These are phyloP conservation scores for Thalpophila matura DNA, from an alignment of 2,888 invertebrate species.

Conservation along the genomic window DNA sequence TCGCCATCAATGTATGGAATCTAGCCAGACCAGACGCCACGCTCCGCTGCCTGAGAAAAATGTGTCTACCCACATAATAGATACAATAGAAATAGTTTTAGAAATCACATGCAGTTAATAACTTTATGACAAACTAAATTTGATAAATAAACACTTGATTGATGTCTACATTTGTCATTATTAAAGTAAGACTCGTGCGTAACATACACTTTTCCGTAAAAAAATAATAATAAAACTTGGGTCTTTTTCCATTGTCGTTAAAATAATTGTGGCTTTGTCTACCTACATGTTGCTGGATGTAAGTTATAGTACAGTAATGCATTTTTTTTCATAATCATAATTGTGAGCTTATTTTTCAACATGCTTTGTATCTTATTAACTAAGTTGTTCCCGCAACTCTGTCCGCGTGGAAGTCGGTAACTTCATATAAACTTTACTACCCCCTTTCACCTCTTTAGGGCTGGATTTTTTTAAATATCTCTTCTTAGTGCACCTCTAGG, in stretches of 20 bases:
- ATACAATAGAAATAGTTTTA: conserved; percentile 58
- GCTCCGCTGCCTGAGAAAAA: conserved; percentile 87
- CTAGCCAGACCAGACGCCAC: conserved; percentile 80
- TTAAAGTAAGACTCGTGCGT: conserved; percentile 13
- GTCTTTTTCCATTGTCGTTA: conserved; percentile 9
- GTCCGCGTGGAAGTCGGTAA: too few species aligned
- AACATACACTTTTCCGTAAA: conserved; percentile 8
- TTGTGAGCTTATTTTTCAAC: background rate
- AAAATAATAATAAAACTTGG: conserved; percentile 1
- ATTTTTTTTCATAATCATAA: background rate
- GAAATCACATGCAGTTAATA: conserved; percentile 50
- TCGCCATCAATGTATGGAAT: conserved; percentile 69
- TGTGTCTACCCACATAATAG: conserved; percentile 72
- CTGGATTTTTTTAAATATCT: too few species aligned
- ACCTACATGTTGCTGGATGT: conserved; percentile 1
- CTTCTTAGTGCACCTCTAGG: too few species aligned
- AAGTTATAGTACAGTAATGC: background rate
- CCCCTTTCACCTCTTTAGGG: too few species aligned
- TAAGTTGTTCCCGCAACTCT: too few species aligned
- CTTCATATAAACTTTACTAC: too few species aligned
- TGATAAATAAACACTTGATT: conserved; percentile 42
- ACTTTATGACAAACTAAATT: conserved; percentile 36
- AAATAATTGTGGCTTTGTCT: conserved; percentile 14
- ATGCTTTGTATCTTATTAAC: background rate
- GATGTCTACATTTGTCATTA: conserved; percentile 44